Base-by-base conservation (phyloP, 2,888 invertebrate species). In the Brachylomia viminalis region DNA sequence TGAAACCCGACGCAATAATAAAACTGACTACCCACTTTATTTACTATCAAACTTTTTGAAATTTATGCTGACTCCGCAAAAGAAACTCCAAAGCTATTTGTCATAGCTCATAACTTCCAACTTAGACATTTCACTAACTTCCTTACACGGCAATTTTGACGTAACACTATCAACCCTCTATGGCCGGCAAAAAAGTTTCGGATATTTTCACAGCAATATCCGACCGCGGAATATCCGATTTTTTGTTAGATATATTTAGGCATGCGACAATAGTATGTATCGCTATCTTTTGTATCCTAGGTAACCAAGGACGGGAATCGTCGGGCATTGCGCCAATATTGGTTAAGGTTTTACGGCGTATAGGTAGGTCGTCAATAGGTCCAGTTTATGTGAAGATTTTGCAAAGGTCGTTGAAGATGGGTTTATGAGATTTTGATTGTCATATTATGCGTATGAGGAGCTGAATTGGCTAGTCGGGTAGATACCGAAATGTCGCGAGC, bases 301-400 rank as follows among this genome's bases (percentile, higher is more conserved):
- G 27, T 56, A 27, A 33, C 56, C 45, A 72, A 75, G 67, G 67
- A 30, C 15, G 45, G 11, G 52, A 52, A 42, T 67, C 15, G 54
- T 27, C 20, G 30, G 54, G 33, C 45, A 67, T 70, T 45, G 70
- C 20, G 58, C 20, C 74, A 79, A 79, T 87, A 85, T 87, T 85
- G 82, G 79, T 82, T 87, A 66, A 85, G 82, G 82, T 61, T 85
- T 75, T 75, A 77, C n/a, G 38, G 38, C 52, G 45, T 71, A 59
- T 58, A 64, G 66, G 49, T 47, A 49, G 30, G 56, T 30, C 42
- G 56, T 68, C 42, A 42, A 49, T 59, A 45, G 30, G 62, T 47
- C 42, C 58, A 58, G 66, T 84, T 80, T 81, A 49, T 79, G 64
- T 54, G 62, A 42, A 58, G 17, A 42, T 38, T 64, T 47, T 45